A percentile compares a stretch with the other conserved stretches of the same genome.
phyloP scores from a whole-genome alignment of 2,113 vertebrate species.

The Telmatochromis bifrenatus region DNA sequence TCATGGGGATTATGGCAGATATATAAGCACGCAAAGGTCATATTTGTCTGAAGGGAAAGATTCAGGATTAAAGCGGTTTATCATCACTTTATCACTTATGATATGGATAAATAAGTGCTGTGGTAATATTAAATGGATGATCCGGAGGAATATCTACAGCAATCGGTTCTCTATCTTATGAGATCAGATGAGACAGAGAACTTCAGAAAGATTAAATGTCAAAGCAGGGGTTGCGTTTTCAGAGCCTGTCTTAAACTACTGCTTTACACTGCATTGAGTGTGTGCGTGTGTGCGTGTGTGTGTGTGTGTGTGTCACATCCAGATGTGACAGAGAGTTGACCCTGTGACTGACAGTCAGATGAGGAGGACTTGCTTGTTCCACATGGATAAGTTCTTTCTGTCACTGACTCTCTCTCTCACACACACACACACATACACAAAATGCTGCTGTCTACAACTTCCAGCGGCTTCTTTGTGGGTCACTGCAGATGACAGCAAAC shows the following conservation, averaged over 20 bases:
- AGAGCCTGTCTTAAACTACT: background rate
- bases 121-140: background rate
- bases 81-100: background rate
- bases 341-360: background rate
- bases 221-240: background rate
- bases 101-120: background rate
- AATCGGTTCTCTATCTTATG: background rate
- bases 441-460: background rate
- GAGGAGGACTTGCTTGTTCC: background rate
- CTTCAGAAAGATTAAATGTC: background rate
- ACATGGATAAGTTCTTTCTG: constrained; percentile 3
- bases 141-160: background rate
- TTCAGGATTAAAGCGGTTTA: background rate
- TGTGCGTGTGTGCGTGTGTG: background rate
- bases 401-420: background rate
- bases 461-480: background rate
- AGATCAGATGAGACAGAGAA: background rate
- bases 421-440: background rate
- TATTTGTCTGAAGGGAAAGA: background rate
- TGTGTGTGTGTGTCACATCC: background rate
- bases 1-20: background rate
- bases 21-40: background rate
- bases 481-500: constrained; percentile 19
- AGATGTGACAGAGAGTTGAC: constrained; percentile 4
- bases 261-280: background rate